Conservation (phyloP, 2,888 invertebrate species). For the Eilema sororculum region DNA sequence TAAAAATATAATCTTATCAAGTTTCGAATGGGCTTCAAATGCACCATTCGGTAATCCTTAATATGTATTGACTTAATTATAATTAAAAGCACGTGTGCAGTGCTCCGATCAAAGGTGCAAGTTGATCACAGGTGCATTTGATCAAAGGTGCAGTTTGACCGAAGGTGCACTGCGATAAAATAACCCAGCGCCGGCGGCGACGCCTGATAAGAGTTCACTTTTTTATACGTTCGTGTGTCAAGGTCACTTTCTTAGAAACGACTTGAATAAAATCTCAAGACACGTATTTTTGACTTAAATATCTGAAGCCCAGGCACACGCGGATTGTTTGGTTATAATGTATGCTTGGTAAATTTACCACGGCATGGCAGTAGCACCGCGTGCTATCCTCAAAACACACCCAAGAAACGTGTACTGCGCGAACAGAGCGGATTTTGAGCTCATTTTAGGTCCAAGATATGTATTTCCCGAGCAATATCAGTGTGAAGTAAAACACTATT, state of each 20-base stretch:
- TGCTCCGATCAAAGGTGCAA: constrained; percentile 2
- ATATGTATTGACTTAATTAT: background rate
- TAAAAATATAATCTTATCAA: background rate
- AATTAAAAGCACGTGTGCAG: background rate
- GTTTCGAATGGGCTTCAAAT: background rate
- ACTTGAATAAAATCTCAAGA: background rate
- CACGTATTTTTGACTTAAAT: too few species aligned
- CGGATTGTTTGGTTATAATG: too few species aligned
- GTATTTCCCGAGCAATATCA: too few species aligned
- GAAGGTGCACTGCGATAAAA: background rate
- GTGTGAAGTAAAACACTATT: too few species aligned
- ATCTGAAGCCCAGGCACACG: too few species aligned
- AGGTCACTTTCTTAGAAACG: background rate
- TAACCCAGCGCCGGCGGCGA: background rate
- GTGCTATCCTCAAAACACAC: too few species aligned
- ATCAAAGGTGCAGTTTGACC: background rate
- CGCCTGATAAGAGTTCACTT: background rate
- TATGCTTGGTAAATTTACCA: too few species aligned
- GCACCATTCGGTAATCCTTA: background rate
- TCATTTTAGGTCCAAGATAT: too few species aligned
- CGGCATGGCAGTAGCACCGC: too few species aligned
- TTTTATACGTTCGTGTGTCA: background rate
- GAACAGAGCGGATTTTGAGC: too few species aligned
- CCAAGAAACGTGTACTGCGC: too few species aligned
- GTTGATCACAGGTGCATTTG: background rate